A percentile compares a stretch with the other conserved stretches of the same genome.
phyloP scores from a whole-genome alignment of 2,113 vertebrate genomes.

The Perca fluviatilis region DNA sequence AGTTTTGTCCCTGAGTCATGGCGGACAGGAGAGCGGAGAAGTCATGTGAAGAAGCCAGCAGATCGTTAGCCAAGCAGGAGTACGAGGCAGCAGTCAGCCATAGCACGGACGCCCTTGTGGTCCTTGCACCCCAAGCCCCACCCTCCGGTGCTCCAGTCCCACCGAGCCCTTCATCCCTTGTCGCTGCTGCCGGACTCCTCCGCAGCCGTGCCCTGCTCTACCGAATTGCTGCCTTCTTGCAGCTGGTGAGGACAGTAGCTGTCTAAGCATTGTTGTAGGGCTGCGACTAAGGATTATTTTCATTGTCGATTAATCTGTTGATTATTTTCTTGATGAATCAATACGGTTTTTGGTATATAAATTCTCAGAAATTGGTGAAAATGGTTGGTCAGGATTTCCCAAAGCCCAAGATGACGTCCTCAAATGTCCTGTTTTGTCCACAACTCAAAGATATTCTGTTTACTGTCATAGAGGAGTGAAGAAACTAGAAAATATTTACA shows the following conservation, averaged over 20 bases:
- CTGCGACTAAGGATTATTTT: too few relatives aligned
- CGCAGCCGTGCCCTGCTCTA: conserved; percentile 94
- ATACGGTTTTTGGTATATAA: too few relatives aligned
- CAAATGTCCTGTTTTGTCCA: too few relatives aligned
- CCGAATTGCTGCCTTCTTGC: conserved; percentile 95
- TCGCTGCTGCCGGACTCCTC: conserved; percentile 76
- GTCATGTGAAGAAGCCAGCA: conserved; percentile 99
- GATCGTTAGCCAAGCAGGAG: conserved; percentile 95
- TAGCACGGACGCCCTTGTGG: conserved; percentile 95
- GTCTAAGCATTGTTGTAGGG: background rate
- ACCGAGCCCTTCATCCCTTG: conserved; percentile 77
- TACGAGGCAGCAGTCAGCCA: conserved; percentile 95
- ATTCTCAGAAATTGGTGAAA: too few relatives aligned
- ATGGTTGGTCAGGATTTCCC: too few relatives aligned
- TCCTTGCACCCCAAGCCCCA: conserved; percentile 89
- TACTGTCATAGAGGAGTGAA: too few relatives aligned
- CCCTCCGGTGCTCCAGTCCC: conserved; percentile 85
- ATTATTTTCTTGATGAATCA: too few relatives aligned
- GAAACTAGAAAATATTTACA: too few relatives aligned
- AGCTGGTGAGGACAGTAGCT: conserved; percentile 88
- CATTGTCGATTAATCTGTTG: too few relatives aligned
- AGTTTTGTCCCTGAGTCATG: conserved; percentile 99
- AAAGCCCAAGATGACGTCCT: too few relatives aligned
- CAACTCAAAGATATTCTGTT: too few relatives aligned
- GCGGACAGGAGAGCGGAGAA: conserved; percentile 99